Evolutionary conservation across 2,113 vertebrate species (phyloP), one percentile per base, ranked within the genome.

Genomic region (Tragelaphus scriptus): DNA sequence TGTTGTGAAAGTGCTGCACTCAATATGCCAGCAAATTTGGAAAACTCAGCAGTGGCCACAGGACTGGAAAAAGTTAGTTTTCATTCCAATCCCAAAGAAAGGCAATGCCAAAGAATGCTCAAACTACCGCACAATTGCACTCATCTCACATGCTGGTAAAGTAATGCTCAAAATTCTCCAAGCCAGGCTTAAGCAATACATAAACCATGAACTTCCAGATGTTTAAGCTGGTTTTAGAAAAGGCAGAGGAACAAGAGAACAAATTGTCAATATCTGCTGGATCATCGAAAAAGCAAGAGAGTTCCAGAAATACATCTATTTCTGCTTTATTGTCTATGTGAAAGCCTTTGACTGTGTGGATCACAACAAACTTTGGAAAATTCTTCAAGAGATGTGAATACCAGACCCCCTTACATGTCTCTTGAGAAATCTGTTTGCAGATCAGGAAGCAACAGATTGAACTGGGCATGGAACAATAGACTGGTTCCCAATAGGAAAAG

Each of bases 111-210:
- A 71, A 40, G 19, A 71, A 71, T 36, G 10, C 68, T 71, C 68
- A 23, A 71, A 71, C 2, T 71, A 12, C n/a, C 23, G n/a, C n/a
- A 71, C 10, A 40, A 3, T 11, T 71, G 19, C 68, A 71, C 19
- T 23, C 68, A 71, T 71, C 19, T 71, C 10, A 71, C 19, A 21
- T 0, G 2, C 4, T 36, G 12, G 5, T 71, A 40, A 71, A 12
- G 4, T 36, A 71, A 40, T 71, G n/a, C 68, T 71, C 19, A 71
- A 71, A 71, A 71, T 71, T 71, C 19, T 40, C 68, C n/a, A 71
- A 71, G 68, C n/a, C 5, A 40, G 19, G 19, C n/a, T 71, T 71
- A 10, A 23, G 12, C 10, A 71, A 12, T 12, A 71, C 0, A 0
- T 71, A 17, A 71, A 23, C 10, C 0, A 0, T 40, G n/a, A 40